phyloP scores from a whole-genome alignment of 2,888 invertebrate genomes.

The Polyploca ridens region DNA sequence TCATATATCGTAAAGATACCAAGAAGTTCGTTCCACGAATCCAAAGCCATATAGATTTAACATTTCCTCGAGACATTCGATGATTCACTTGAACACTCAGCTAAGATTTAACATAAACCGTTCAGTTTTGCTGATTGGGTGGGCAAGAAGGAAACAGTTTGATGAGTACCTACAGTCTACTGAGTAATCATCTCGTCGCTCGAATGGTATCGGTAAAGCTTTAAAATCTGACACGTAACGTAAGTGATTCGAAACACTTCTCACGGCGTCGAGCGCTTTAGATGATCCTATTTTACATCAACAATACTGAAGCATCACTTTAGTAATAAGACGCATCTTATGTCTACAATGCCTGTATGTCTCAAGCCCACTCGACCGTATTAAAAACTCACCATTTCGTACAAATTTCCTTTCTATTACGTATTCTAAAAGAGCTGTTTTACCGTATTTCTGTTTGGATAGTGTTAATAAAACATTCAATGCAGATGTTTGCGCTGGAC shows the following conservation, averaged over 20 bases:
- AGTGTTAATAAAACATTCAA: constrained; percentile 44
- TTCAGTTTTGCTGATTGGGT: background rate
- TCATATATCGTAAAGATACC: background rate
- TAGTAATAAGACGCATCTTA: too few species aligned
- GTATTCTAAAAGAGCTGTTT: constrained; percentile 2
- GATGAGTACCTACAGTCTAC: background rate
- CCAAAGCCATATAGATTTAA: background rate
- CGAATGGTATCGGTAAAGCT: background rate
- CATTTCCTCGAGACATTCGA: background rate
- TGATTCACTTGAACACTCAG: background rate
- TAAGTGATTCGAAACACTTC: background rate
- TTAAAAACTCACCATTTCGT: background rate
- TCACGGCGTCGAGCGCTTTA: too few species aligned
- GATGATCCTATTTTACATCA: too few species aligned
- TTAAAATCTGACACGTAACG: background rate
- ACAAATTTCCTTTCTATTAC: background rate
- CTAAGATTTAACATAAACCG: background rate
- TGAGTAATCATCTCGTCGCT: background rate
- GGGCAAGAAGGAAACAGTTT: background rate
- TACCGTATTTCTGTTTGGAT: constrained; percentile 28
- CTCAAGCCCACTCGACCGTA: background rate
- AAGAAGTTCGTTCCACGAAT: background rate
- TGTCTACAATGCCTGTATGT: background rate
- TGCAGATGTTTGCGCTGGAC: constrained; percentile 31
- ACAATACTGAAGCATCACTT: too few species aligned